These are phyloP conservation scores for Enteromius unitaeniatus DNA, from an alignment of 2,797 vertebrate genomes.

Conservation along the genomic window DNA sequence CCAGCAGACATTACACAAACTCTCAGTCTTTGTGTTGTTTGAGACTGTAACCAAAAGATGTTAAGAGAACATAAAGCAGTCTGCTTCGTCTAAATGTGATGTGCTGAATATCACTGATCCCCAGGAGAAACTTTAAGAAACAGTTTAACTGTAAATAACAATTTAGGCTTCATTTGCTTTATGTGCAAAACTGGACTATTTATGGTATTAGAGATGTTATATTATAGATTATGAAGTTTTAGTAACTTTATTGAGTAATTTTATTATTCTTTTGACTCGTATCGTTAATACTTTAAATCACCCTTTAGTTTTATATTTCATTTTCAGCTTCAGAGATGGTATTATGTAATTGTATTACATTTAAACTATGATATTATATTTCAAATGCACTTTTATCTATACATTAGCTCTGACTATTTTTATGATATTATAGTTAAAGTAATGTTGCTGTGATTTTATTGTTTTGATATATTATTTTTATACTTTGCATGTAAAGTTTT, in stretches of 20 bases:
- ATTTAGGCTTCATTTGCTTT: neutral
- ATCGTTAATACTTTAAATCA: too few relatives aligned
- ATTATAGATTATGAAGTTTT: too few relatives aligned
- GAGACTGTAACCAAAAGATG: slow-evolving; percentile 27
- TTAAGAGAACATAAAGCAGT: neutral
- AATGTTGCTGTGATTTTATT: too few relatives aligned
- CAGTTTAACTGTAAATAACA: neutral
- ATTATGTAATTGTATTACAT: neutral
- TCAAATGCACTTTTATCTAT: neutral
- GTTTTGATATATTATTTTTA: too few relatives aligned
- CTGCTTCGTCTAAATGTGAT: neutral
- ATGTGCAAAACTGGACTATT: neutral
- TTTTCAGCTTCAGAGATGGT: too few relatives aligned
- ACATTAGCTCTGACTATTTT: too few relatives aligned
- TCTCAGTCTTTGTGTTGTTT: neutral
- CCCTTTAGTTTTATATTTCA: too few relatives aligned
- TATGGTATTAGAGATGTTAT: too few relatives aligned
- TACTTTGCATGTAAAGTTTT: neutral
- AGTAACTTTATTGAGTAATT: too few relatives aligned
- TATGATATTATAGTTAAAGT: too few relatives aligned
- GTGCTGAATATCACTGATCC: neutral
- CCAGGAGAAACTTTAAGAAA: neutral
- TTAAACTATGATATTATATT: neutral
- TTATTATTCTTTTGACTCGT: too few relatives aligned
- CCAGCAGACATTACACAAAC: slow-evolving; percentile 24